A percentile compares a stretch with the other conserved stretches of the same genome.
These are phyloP conservation scores for Habroteleia sp. DNA, from an alignment of 2,888 invertebrate species.

Conservation along the genomic window DNA sequence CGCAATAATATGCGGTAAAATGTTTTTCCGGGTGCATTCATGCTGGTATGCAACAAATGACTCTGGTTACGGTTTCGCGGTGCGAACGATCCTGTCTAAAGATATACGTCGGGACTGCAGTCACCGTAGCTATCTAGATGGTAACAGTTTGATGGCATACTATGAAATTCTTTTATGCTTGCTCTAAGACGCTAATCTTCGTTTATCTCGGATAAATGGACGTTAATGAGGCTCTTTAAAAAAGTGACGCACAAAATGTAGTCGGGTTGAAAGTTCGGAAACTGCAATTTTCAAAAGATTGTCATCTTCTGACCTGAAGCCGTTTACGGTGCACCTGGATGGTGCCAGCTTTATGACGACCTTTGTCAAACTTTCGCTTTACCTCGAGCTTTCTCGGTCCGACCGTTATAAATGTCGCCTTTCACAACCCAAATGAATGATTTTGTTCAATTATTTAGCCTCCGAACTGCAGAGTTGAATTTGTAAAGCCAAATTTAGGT, in stretches of 20 bases:
- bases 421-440: constrained; percentile 36
- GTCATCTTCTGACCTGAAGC: constrained; percentile 20
- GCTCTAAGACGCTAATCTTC: constrained; percentile 33
- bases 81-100: constrained; percentile 72
- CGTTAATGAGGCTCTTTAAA: constrained; percentile 42
- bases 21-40: constrained; percentile 65
- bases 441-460: constrained; percentile 33
- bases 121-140: constrained; percentile 61
- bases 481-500: background rate
- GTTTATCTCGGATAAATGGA: constrained; percentile 26
- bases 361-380: constrained; percentile 42
- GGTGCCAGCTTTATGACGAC: constrained; percentile 32
- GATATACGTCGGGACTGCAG: constrained; percentile 71
- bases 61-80: constrained; percentile 54
- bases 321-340: constrained; percentile 11
- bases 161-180: constrained; percentile 37
- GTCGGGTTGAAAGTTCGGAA: constrained; percentile 2
- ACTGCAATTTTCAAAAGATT: constrained; percentile 11
- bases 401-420: constrained; percentile 39
- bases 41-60: constrained; percentile 55
- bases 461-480: constrained; percentile 9
- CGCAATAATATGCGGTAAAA: constrained; percentile 74
- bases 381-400: constrained; percentile 20
- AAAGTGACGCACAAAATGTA: background rate
- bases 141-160: constrained; percentile 42